Base-by-base conservation (phyloP, 2,113 vertebrate genomes). In the Pseudopipra pipra region DNA sequence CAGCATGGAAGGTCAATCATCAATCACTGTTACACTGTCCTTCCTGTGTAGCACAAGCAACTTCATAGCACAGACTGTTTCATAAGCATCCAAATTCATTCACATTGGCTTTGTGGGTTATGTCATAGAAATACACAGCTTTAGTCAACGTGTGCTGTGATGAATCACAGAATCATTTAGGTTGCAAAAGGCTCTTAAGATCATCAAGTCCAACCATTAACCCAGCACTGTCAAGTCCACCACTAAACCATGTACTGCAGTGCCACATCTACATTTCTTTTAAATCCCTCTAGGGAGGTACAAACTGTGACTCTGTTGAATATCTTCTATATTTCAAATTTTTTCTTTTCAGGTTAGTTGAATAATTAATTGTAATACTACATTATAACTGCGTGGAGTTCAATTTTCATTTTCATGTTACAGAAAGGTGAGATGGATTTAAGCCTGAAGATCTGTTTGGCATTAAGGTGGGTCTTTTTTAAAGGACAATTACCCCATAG, bases 121-220 rank as follows among this genome's bases (percentile, higher is more conserved):
- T 8, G 11, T 61, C 18, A 20, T 24, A 33, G 35, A 59, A 90
- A 37, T 31, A 12, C 39, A 5, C 5, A 5, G 41, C 33, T 90
- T 73, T 71, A 75, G 8, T 71, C 59, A 71, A 4, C 25, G 10
- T 2, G 7, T 61, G 22, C 46, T 30, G 14, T 58, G 49, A 37
- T 66, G 55, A 52, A 31, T 30, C 47, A 27, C 10, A 24, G 56
- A 75, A 33, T 41, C 16, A 20, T 39, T 24, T 21, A 30, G 6
- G 27, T 33, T 67, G 37, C n/a, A 86, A 79, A 86, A 89, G 12
- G 58, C 16, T 9, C 17, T 37, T 55, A 21, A 70, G 41, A 24
- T 37, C 41, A 51, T 14, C 0, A 0, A 61, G 27, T 55, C 25
- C n/a, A 30, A 2, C n/a, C 0, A 0, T 28, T 15, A 62, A 30